Conservation (phyloP, 1,140 invertebrate genomes). For the Goniozus legneri region DNA sequence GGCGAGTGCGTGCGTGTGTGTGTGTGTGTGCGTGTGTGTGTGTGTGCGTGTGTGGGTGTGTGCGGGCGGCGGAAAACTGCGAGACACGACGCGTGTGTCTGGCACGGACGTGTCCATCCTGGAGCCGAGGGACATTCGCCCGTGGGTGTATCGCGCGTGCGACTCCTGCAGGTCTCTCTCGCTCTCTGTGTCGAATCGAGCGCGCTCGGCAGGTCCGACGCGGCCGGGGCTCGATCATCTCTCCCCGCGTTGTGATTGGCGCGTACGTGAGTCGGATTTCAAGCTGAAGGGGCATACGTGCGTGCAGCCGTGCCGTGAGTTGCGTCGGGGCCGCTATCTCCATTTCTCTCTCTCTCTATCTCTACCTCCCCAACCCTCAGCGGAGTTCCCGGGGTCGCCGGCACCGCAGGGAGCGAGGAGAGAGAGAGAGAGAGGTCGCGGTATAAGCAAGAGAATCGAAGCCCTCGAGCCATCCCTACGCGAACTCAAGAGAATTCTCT, state of each 20-base stretch:
- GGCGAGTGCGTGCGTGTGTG: too few relatives aligned
- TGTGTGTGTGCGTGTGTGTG: too few relatives aligned
- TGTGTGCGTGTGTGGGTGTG: too few relatives aligned
- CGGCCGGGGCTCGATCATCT: slow-evolving; percentile 29
- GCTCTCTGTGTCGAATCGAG: not conserved
- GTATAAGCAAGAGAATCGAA: slow-evolving; percentile 5
- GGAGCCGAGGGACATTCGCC: not conserved
- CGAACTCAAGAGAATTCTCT: too few relatives aligned
- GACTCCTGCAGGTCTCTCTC: not conserved
- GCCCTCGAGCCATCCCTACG: too few relatives aligned
- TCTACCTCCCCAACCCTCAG: slow-evolving; percentile 5
- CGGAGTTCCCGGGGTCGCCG: too few relatives aligned
- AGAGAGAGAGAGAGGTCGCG: not conserved
- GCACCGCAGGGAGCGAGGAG: slow-evolving; percentile 4
- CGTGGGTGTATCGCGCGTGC: not conserved
- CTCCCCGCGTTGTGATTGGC: slow-evolving; percentile 41
- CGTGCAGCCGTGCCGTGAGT: slow-evolving; percentile 26
- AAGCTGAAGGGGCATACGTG: slow-evolving; percentile 37
- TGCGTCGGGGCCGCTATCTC: not conserved
- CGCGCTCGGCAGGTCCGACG: not conserved
- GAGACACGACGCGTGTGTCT: too few relatives aligned
- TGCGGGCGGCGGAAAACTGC: too few relatives aligned
- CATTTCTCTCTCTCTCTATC: too few relatives aligned
- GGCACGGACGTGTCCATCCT: not conserved
- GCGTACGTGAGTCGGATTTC: slow-evolving; percentile 37